Evolutionary conservation across 2,113 vertebrate species (phyloP), one percentile per base, ranked within the genome.

Genomic region (Tragelaphus imberbis): DNA sequence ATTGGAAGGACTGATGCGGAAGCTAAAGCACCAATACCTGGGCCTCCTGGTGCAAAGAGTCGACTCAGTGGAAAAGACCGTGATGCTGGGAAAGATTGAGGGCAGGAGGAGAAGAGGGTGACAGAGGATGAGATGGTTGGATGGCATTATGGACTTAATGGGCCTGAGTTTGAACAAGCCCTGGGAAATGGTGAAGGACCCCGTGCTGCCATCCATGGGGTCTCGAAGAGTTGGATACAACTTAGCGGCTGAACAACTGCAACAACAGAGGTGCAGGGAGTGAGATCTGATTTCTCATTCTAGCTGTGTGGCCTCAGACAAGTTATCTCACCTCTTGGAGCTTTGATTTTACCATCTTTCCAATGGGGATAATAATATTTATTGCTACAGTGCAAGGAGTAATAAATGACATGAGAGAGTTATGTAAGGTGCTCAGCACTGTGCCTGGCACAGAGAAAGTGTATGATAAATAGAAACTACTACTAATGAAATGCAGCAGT

Each of bases 401-500:
- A 44, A 27, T 77, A 27, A 44, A 27, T 44, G 12, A 77, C 71
- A 14, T 6, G 61, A 84, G n/a, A 14, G 3, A 1, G 1, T 58
- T 56, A 7, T 0, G 0, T 10, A 30, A 80, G 1, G 55, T 4
- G 44, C 2, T 28, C 12, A 21, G 53, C 71, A 7, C 47, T 0
- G 5, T 4, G 10, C 55, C 68, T 23, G 44, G 63, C 14, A 16
- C 2, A 6, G 40, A 27, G 71, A 55, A 91, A 33, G 59, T 7
- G 2, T 27, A 4, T 16, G 36, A 53, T 30, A 65, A 85, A n/a
- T 61, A 86, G 77, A 58, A 68, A 28, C 21, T 5, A 14, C 53
- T 51, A 55, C 49, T 27, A 59, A 71, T 61, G 81, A 14, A 28
- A 59, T 9, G 12, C 23, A 25, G 84, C 3, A 2, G 77, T 71